These are phyloP conservation scores for Poecilia latipinna DNA, from an alignment of 2,113 vertebrate species.

Conservation along the genomic window DNA sequence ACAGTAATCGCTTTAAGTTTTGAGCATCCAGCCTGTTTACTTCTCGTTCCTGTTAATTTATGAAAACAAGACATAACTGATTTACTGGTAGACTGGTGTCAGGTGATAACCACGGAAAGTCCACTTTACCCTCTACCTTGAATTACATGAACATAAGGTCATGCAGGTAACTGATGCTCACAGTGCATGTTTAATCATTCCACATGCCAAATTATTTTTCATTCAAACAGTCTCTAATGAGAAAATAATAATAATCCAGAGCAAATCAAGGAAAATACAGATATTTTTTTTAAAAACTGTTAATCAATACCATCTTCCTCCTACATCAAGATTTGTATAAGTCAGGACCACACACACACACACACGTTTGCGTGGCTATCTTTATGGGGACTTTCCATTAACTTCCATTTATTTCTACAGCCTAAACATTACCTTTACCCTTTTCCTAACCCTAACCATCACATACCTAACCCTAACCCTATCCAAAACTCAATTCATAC, in stretches of 20 bases:
- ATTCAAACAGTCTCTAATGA: conserved; percentile 11
- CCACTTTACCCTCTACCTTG: conserved; percentile 17
- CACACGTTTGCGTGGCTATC: too few species aligned
- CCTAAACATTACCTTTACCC: too few species aligned
- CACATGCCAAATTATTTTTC: conserved; percentile 15
- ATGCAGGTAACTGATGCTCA: not conserved
- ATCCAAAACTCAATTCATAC: too few species aligned
- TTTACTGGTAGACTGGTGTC: conserved; percentile 39
- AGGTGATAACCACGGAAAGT: conserved; percentile 36
- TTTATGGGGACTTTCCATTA: too few species aligned
- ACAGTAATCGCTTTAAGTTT: conserved; percentile 32
- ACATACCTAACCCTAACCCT: too few species aligned
- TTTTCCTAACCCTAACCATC: too few species aligned
- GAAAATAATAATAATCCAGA: not conserved
- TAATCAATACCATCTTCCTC: not conserved
- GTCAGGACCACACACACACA: conserved; percentile 27
- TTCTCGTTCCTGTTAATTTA: conserved; percentile 40
- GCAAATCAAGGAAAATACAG: conserved; percentile 1
- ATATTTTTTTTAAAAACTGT: not conserved
- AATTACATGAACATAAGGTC: conserved; percentile 23
- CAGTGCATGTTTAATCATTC: conserved; percentile 30
- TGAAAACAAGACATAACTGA: conserved; percentile 30
- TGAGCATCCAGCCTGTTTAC: conserved; percentile 29
- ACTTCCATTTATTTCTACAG: too few species aligned
- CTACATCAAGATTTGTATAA: not conserved